A percentile compares a stretch with the other conserved stretches of the same genome.
Evolutionary conservation across 92 coral and sea anemone genomes (phyloP).

Genomic region (Muricea muricata): DNA sequence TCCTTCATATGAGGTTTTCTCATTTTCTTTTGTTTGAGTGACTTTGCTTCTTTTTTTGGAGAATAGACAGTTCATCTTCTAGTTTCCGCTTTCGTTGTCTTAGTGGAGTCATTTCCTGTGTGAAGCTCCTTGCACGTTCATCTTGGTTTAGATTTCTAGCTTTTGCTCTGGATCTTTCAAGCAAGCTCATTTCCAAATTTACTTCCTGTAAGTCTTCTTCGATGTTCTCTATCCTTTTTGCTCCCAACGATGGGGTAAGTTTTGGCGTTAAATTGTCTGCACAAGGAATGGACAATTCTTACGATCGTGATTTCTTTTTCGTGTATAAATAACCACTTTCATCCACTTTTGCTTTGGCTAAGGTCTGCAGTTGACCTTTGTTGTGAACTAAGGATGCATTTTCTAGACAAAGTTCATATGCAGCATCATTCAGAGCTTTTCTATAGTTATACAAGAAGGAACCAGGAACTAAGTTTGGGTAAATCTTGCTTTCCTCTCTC

Average conservation of each 20-base stretch:
- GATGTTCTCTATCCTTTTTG: constrained; percentile 51
- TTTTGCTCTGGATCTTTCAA: constrained; percentile 53
- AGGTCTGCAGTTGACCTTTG: constrained; percentile 61
- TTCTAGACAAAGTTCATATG: constrained; percentile 60
- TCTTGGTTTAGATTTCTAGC: constrained; percentile 39
- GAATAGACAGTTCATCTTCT: constrained; percentile 39
- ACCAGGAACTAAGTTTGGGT: constrained; percentile 61
- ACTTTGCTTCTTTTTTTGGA: constrained; percentile 58
- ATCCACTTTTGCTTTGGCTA: constrained; percentile 59
- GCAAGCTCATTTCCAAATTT: constrained; percentile 49
- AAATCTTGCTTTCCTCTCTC: constrained; percentile 58
- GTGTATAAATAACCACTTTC: constrained; percentile 61
- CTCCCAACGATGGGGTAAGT: constrained; percentile 61
- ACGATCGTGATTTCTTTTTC: constrained; percentile 58
- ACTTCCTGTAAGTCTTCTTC: constrained; percentile 45
- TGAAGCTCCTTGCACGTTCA: constrained; percentile 52
- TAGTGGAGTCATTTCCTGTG: constrained; percentile 54
- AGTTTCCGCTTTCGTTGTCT: constrained; percentile 44
- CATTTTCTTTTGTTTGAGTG: constrained; percentile 47
- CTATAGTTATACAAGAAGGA: constrained; percentile 56
- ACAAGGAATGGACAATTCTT: constrained; percentile 34
- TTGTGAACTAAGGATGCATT: constrained; percentile 38
- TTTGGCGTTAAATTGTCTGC: too few species aligned
- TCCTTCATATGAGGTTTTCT: neutral
- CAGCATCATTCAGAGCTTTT: constrained; percentile 63